These are phyloP conservation scores for Pantherophis alleghaniensis DNA, from an alignment of 2,797 vertebrate species.

Conservation along the genomic window DNA sequence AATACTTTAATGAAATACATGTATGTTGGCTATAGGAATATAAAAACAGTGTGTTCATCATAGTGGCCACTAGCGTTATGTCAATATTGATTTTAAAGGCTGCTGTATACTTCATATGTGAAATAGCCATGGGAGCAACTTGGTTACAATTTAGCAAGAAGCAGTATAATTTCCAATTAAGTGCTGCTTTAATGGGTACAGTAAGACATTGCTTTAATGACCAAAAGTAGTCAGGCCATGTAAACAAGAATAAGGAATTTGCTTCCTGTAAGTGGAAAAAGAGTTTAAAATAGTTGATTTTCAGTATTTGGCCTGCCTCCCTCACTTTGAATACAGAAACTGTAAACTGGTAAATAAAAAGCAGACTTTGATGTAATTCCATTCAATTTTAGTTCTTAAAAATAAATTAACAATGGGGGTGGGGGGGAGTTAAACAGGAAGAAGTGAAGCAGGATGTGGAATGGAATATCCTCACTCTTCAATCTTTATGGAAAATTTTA, in stretches of 20 bases:
- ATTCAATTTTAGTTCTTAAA: slow-evolving; percentile 32
- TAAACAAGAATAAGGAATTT: slow-evolving; percentile 34
- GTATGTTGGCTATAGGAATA: not conserved
- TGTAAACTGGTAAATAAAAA: slow-evolving; percentile 16
- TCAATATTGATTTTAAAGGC: slow-evolving; percentile 32
- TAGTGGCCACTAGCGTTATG: not conserved
- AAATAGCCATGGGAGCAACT: slow-evolving; percentile 9
- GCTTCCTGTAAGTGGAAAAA: slow-evolving; percentile 23
- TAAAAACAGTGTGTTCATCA: not conserved
- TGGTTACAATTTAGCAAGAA: slow-evolving; percentile 4
- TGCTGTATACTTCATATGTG: slow-evolving; percentile 31
- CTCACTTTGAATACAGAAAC: not conserved
- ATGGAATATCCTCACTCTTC: slow-evolving; percentile 15
- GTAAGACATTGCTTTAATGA: slow-evolving; percentile 10
- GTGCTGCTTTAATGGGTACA: slow-evolving; percentile 12
- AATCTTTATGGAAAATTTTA: slow-evolving; percentile 46
- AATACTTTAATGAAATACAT: not conserved
- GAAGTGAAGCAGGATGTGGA: slow-evolving; percentile 33
- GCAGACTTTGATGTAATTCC: slow-evolving; percentile 28
- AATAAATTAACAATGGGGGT: slow-evolving; percentile 3
- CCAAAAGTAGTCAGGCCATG: not conserved
- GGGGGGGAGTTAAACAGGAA: slow-evolving; percentile 43
- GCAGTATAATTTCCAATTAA: slow-evolving; percentile 24
- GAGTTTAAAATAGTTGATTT: slow-evolving; percentile 12
- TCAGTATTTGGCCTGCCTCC: not conserved